Evolutionary conservation across 1,140 invertebrate genomes (phyloP), one percentile per base, ranked within the genome.

Genomic region (Drosophila kohkoa): DNA sequence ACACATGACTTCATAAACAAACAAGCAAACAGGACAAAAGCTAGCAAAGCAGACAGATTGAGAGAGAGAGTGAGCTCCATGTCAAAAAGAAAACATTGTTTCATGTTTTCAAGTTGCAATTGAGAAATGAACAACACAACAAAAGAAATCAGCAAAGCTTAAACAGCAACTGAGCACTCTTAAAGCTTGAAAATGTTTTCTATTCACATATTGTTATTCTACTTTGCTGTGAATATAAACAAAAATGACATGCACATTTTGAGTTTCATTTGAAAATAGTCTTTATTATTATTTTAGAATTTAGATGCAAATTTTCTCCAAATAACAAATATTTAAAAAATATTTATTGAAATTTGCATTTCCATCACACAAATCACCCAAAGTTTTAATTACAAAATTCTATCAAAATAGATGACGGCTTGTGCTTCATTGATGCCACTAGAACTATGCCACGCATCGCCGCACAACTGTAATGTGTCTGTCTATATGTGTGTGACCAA

Each of bases 351-450:
- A 48, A 62, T 49, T 48, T 60, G 43, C 58, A 60, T 32, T 15
- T 35, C 15, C 5, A 62, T 16, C 15, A 28, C 20, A n/a, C 16
- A 48, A 32, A 41, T 25, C 32, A 41, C n/a, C 16, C 16, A 64
- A 63, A 55, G 51, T 55, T 55, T 13, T 65, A 65, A 65, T 65
- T 65, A 65, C 3, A 65, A 55, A 65, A 32, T 65, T 28, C 63
- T 25, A 45, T 32, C n/a, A 55, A 43, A 41, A n/a, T 32, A 52
- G 5, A 11, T 49, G 35, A 11, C 41, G 13, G 3, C 5, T 70
- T 63, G 45, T 32, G 25, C 28, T 49, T 62, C 45, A 64, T 20
- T 54, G 49, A 43, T 52, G 54, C 65, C 54, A 58, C 64, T 15
- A 67, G 20, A 64, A 52, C 16, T 13, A 41, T 15, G 20, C 60